Evolutionary conservation across 1,140 invertebrate genomes (phyloP), one percentile per base, ranked within the genome.

Genomic region (Metaphire vulgaris): DNA sequence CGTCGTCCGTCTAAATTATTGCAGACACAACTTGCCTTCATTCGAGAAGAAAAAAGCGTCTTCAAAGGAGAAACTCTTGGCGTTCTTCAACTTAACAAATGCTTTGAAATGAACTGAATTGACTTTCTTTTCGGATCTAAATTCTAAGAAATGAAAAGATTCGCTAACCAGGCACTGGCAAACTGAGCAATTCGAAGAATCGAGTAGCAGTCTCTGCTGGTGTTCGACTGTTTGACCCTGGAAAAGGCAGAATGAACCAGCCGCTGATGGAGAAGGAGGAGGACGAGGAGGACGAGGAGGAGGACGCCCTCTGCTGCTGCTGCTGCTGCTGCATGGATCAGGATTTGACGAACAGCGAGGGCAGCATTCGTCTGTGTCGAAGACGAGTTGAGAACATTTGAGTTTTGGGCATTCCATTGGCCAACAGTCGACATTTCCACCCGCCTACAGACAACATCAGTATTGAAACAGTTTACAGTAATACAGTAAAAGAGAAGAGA

Each of bases 371-470:
- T 80, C 82, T 32, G 79, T 75, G 33, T 77, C 84, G 80, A 89
- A 89, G 74, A 92, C 85, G 41, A 90, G 88, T 81, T 91, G 89
- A 79, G 89, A 83, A 87, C 92, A 92, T 28, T 88, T 87, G 33
- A 91, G 85, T 29, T 89, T 89, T 76, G 92, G 92, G 88, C 93
- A 95, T 81, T 93, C 90, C 83, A 92, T 88, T 80, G 91, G 90
- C 92, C 92, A 94, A 83, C 93, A 96, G 87, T 94, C 93, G 76
- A 93, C 90, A 87, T 96, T 92, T 67, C 93, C 93, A 82, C 88
- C 92, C 93, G 84, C n/a, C 87, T 82, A 76, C 78, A 68, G 76
- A 78, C 76, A 80, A 67, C 73, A 71, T 26, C 74, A 16, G 16
- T 71, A 79, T 28, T 77, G 33, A 69, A 29, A 6, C 21, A 31